phyloP scores from a whole-genome alignment of 2,113 vertebrate genomes.

The Hydropotes inermis region DNA sequence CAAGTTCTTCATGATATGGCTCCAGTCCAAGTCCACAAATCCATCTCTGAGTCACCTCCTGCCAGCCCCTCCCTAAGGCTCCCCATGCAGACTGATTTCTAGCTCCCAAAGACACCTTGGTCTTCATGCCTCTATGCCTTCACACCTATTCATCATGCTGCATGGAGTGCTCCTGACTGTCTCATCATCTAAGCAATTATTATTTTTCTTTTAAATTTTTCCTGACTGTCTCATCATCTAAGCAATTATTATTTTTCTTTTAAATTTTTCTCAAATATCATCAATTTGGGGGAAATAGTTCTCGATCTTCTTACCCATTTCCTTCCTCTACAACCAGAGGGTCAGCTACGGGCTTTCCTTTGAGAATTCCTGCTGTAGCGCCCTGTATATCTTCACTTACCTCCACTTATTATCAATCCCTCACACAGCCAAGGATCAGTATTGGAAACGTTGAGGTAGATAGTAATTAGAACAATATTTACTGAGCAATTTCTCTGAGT shows the following conservation, averaged over 20 bases:
- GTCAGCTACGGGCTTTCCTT: not conserved
- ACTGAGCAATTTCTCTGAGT: not conserved
- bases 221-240: not conserved
- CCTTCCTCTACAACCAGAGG: not conserved
- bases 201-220: not conserved
- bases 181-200: not conserved
- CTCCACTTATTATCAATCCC: not conserved
- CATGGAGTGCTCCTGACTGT: not conserved
- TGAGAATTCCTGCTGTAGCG: not conserved
- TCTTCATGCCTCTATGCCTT: not conserved
- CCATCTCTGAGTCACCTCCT: not conserved
- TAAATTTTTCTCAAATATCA: not conserved
- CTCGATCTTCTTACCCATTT: not conserved
- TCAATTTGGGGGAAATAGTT: not conserved
- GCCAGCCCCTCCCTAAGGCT: not conserved
- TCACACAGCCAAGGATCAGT: not conserved
- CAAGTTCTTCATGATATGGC: not conserved
- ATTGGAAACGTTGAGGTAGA: not conserved
- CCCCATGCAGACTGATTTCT: not conserved
- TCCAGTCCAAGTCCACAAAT: not conserved
- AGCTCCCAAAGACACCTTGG: not conserved
- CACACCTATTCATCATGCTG: not conserved
- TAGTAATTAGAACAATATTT: not conserved
- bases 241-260: not conserved
- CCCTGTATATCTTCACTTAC: not conserved